Base-by-base conservation (phyloP, 2,797 vertebrate species). In the Myotis findleyi region DNA sequence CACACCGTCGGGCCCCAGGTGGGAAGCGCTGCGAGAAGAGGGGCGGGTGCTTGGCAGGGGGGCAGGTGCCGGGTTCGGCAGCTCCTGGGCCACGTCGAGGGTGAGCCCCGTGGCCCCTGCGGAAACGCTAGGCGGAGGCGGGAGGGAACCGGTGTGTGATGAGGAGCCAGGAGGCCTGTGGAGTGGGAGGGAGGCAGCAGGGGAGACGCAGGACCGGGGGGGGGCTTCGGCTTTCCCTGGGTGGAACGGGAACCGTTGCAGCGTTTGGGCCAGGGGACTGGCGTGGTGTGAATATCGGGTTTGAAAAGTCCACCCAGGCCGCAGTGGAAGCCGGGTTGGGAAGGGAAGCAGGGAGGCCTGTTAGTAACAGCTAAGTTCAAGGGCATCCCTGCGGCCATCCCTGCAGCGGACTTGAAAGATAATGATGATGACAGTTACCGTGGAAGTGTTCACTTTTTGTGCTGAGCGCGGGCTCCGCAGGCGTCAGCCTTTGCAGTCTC, bases 41-140 rank as follows among this genome's bases (percentile, higher is more conserved):
- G 16, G 79, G 41, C 20, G 2, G 77, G 2, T n/a, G 2, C 38
- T 0, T 7, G 33, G 38, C 11, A 9, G 47, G 6, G 25, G n/a
- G 5, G 10, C 41, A 5, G 16, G 6, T 23, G 41, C 55, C 2
- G 0, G 44, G 1, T 33, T 53, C 57, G 16, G 17, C 14, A 2
- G 49, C 6, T 51, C 0, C n/a, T 17, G 55, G 57, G 11, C 23
- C 87, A 64, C 18, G 33, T 25, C 10, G 23, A 55, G 41, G 21
- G 30, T 17, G 82, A 92, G 44, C 18, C 62, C 0, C 1, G 30
- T 38, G 66, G 25, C 53, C 18, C 12, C 0, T 2, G 16, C 4
- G 3, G 51, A 25, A 64, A 77, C 33, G 12, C n/a, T 51, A 47
- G 49, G 36, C 36, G 5, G 72, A 66, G 47, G 30, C 36, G 0